Evolutionary conservation across 2,797 vertebrate genomes (phyloP).

Genomic region (Pyrrhura leucotis): DNA sequence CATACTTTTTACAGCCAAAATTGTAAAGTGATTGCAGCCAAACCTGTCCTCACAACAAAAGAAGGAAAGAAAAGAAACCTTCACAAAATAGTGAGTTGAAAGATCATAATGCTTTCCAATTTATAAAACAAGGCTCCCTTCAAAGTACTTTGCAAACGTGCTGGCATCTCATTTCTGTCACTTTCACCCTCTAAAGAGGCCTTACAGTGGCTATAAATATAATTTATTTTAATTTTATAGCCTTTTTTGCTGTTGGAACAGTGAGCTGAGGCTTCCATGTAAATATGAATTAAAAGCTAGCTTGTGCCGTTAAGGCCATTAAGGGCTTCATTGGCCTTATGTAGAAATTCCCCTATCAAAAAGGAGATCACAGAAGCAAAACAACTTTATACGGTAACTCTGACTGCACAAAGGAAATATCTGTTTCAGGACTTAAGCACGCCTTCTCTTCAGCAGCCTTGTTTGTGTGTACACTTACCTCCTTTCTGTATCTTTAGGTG

Average conservation of each 20-base stretch:
- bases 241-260: not conserved
- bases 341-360: not conserved
- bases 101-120: constrained; percentile 1
- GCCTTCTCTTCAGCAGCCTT: fast-evolving
- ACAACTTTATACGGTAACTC: not conserved
- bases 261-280: not conserved
- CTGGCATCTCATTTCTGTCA: not conserved
- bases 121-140: not conserved
- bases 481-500: not conserved
- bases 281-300: not conserved
- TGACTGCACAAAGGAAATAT: fast-evolving
- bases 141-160: not conserved
- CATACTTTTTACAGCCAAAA: constrained; percentile 16
- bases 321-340: not conserved
- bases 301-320: not conserved
- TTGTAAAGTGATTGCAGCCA: not conserved
- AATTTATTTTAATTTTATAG: constrained; percentile 1
- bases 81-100: not conserved
- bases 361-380: not conserved
- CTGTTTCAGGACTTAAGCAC: not conserved
- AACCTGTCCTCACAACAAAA: constrained; percentile 12
- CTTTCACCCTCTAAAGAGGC: not conserved
- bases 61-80: not conserved
- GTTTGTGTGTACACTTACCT: too few relatives aligned
- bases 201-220: not conserved